Base-by-base conservation (phyloP, 1,140 invertebrate genomes). In the Eulimnadia texana region DNA sequence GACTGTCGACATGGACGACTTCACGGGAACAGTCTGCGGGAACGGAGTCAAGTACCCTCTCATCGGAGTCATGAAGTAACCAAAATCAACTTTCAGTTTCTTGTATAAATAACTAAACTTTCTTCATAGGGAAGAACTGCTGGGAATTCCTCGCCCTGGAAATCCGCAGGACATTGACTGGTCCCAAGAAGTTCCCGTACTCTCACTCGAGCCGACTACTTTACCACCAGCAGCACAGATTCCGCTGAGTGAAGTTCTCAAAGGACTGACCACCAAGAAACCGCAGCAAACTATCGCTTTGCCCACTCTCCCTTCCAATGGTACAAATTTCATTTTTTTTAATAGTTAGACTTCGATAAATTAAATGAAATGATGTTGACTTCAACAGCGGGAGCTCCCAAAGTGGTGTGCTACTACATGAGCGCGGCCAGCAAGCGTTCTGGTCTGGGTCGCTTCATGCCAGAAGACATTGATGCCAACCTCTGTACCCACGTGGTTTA, bases 1-100 rank as follows among this genome's bases (percentile, higher is more conserved):
- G 94, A 93, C 90, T 0, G 78, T 97, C 0, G 93, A 97, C 68
- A 93, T 97, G 87, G 94, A 96, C 65, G 93, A 96, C 71, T 95
- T 95, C 71, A 88, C 83, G 63, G 90, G 90, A 1, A 83, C 79
- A 11, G 76, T 83, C 3, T 93, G 91, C 69, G 85, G 84, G 1
- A 82, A 84, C 13, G 83, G 88, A 58, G 84, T 88, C 0, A 90
- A 87, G 71, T 95, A 93, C 72, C 92, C 93, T 0, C 73, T 96
- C 11, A 93, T 96, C 68, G 84, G 86, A 25, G 88, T 89, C 20
- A 95, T 96, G 82, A 83, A 84, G 83, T 84, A 60, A 24, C 23
- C 42, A n/a, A 2, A 27, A 19, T n/a, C 2, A 59, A 55, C 6
- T 24, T 3, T 27, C 2, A 24, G 11, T 27, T 27, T 16, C n/a